These are phyloP conservation scores for Physocephala rufipes DNA, from an alignment of 2,888 invertebrate species.

Conservation along the genomic window DNA sequence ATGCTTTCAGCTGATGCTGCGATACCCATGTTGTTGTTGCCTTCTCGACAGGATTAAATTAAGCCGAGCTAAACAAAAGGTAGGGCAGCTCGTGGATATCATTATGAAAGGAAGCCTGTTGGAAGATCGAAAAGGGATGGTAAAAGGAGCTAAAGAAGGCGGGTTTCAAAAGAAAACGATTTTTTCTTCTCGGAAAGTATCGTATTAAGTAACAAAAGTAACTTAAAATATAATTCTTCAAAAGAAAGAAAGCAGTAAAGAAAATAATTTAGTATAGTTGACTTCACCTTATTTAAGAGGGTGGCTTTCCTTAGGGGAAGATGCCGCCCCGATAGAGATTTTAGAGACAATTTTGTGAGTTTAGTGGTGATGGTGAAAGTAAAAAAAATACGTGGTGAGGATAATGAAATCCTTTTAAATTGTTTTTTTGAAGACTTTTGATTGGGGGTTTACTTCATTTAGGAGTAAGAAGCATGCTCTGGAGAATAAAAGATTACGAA, in stretches of 20 bases:
- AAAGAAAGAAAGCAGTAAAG: neutral
- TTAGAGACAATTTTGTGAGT: too few species aligned
- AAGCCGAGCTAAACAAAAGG: constrained; percentile 1
- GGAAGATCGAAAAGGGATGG: neutral
- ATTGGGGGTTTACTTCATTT: neutral
- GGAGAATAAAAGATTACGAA: too few species aligned
- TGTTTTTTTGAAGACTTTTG: constrained; percentile 11
- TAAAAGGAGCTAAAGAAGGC: neutral
- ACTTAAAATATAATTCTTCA: neutral
- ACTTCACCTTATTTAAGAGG: neutral
- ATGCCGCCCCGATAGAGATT: too few species aligned
- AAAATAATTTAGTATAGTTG: neutral
- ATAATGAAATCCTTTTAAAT: constrained; percentile 16
- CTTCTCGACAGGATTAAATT: constrained; percentile 5
- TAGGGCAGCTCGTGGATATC: neutral
- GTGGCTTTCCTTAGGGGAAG: too few species aligned
- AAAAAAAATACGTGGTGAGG: too few species aligned
- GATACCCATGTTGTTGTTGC: neutral
- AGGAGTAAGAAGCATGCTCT: too few species aligned
- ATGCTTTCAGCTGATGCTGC: too few species aligned
- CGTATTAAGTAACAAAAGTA: constrained; percentile 5
- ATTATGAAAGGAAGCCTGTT: too few species aligned
- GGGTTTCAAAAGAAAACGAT: neutral
- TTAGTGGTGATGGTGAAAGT: neutral
- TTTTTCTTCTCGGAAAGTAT: neutral